A percentile compares a stretch with the other conserved stretches of the same genome.
phyloP scores from a whole-genome alignment of 2,113 vertebrate species.

The Percina caprodes region DNA sequence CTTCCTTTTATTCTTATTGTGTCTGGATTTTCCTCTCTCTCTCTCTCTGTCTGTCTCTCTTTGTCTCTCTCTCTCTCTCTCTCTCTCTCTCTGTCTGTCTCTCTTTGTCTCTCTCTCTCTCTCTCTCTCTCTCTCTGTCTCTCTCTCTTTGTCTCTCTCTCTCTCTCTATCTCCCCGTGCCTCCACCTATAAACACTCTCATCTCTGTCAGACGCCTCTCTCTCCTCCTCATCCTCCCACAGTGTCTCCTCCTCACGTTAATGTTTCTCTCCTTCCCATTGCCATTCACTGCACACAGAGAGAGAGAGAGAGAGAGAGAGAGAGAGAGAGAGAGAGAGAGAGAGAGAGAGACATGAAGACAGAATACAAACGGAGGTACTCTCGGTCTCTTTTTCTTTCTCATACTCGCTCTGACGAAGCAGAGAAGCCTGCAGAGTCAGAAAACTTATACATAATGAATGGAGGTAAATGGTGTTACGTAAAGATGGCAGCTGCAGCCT shows the following conservation, averaged over 20 bases:
- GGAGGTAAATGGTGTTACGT: too few relatives aligned
- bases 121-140: constrained; percentile 26
- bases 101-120: not conserved
- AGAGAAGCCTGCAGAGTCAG: too few relatives aligned
- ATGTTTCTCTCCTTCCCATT: constrained; percentile 59
- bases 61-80: constrained; percentile 53
- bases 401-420: too few relatives aligned
- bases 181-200: constrained; percentile 73
- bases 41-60: constrained; percentile 35
- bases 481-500: too few relatives aligned
- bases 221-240: constrained; percentile 31
- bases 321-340: too few relatives aligned
- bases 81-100: constrained; percentile 22
- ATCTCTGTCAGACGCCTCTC: constrained; percentile 45
- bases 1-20: constrained; percentile 64
- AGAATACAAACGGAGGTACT: too few relatives aligned
- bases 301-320: not conserved
- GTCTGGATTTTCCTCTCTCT: constrained; percentile 56
- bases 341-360: too few relatives aligned
- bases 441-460: too few relatives aligned
- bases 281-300: constrained; percentile 43
- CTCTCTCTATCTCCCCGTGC: constrained; percentile 47
- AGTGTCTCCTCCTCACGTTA: constrained; percentile 46
- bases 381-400: too few relatives aligned
- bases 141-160: not conserved